Percentiles rank a stretch among this genome's conserved stretches.
These are phyloP conservation scores for Drosophila nigrodunni DNA, from an alignment of 1,140 invertebrate genomes.

Conservation along the genomic window DNA sequence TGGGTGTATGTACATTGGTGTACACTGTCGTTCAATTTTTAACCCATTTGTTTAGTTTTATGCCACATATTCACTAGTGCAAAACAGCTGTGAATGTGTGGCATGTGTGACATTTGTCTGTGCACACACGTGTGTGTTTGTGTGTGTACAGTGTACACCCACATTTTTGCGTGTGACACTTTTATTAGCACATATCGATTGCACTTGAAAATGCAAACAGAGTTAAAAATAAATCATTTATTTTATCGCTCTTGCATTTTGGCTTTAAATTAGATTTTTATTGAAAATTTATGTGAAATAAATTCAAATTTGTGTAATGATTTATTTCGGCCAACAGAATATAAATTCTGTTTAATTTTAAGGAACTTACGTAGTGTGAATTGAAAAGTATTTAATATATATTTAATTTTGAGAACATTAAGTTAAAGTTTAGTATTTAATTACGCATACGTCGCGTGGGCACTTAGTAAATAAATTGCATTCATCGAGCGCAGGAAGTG, in stretches of 20 bases:
- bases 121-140: neutral
- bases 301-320: constrained; percentile 6
- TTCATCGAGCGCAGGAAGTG: constrained; percentile 8
- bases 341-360: too few species aligned
- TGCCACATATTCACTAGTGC: too few species aligned
- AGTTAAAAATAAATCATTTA: constrained; percentile 48
- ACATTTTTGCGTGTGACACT: constrained; percentile 26
- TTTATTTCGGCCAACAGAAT: neutral
- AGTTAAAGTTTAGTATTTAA: too few species aligned
- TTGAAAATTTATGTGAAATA: too few species aligned
- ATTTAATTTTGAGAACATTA: too few species aligned
- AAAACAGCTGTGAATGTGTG: too few species aligned
- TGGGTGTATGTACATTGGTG: neutral
- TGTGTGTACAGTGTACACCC: neutral
- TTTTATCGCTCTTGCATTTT: constrained; percentile 1
- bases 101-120: neutral
- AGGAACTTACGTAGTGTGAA: too few species aligned
- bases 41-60: constrained; percentile 4
- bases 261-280: neutral
- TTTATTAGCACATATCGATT: constrained; percentile 65
- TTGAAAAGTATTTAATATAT: too few species aligned
- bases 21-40: neutral
- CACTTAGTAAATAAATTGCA: neutral
- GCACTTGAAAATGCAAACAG: constrained; percentile 56
- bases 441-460: constrained; percentile 19